Conservation (phyloP, 2,113 vertebrate species). For the Eupsittula cactorum region DNA sequence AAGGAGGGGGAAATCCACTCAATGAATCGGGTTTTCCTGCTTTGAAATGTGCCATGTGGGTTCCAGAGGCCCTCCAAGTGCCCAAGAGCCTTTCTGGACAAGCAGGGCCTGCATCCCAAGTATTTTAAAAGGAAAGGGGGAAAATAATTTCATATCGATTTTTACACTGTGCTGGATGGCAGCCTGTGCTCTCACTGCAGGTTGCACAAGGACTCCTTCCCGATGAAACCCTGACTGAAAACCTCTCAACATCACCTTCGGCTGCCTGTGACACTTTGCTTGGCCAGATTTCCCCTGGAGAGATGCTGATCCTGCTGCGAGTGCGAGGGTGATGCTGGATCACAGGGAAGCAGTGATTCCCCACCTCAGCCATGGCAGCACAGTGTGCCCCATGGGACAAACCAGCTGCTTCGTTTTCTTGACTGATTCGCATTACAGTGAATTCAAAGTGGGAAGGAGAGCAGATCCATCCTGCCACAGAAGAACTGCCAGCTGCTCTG, state of each 20-base stretch:
- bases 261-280: background rate
- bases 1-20: background rate
- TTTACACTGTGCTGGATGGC: background rate
- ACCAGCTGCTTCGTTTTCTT: background rate
- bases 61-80: background rate
- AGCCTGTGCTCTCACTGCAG: background rate
- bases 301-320: background rate
- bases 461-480: background rate
- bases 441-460: background rate
- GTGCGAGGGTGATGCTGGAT: background rate
- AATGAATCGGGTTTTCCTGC: constrained; percentile 23
- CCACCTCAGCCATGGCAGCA: fast-evolving
- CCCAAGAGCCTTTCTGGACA: background rate
- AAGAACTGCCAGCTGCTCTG: background rate
- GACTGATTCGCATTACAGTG: background rate
- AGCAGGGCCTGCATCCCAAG: background rate
- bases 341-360: background rate
- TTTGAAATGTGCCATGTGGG: background rate
- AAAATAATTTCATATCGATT: background rate
- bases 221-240: fast-evolving
- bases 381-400: fast-evolving
- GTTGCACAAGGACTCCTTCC: fast-evolving
- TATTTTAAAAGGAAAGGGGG: background rate
- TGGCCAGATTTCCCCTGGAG: background rate
- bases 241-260: background rate